phyloP scores from a whole-genome alignment of 2,797 vertebrate genomes.

The Leptoclinus maculatus region DNA sequence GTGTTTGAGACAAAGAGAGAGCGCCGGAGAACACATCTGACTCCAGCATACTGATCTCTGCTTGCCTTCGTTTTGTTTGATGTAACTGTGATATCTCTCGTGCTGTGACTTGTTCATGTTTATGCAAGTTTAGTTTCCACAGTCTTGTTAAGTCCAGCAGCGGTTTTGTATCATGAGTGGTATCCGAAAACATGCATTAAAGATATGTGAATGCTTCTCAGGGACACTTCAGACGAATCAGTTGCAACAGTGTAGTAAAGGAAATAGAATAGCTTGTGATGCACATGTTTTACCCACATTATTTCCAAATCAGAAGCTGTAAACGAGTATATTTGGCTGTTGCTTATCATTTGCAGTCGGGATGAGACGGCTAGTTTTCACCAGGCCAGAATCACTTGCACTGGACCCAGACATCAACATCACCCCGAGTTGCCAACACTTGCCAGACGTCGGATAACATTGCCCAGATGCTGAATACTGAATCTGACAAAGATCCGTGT shows the following conservation, averaged over 20 bases:
- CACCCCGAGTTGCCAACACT: neutral
- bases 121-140: slow-evolving; percentile 4
- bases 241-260: neutral
- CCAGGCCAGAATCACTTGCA: neutral
- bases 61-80: neutral
- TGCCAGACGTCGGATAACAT: slow-evolving; percentile 5
- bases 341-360: neutral
- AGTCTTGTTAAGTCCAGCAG: neutral
- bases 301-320: neutral
- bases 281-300: neutral
- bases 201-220: neutral
- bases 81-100: neutral
- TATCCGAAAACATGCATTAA: neutral
- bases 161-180: neutral
- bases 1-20: slow-evolving; percentile 23
- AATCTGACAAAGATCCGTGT: neutral
- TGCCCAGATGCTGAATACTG: neutral
- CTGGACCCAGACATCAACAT: neutral
- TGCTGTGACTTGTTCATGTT: slow-evolving; percentile 17
- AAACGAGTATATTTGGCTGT: neutral
- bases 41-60: neutral
- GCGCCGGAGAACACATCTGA: neutral
- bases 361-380: neutral
- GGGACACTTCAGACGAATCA: neutral
- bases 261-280: neutral